Evolutionary conservation across 2,797 vertebrate species (phyloP).

Genomic region (Phyllotis vaccarum): DNA sequence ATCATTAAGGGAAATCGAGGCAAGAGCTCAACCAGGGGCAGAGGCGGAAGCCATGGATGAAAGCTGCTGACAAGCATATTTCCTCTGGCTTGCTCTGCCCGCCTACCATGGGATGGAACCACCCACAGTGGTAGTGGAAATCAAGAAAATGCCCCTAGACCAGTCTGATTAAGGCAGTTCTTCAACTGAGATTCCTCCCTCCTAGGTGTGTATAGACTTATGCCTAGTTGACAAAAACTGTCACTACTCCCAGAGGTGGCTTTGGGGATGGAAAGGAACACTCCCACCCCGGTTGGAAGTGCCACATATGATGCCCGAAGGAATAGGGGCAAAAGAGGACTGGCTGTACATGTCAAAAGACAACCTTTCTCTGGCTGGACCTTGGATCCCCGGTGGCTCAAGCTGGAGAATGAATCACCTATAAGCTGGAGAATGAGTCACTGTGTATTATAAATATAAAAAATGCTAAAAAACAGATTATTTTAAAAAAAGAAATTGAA

Average conservation of each 20-base stretch:
- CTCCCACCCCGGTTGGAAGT: background rate
- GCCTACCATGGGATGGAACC: background rate
- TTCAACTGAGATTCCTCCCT: background rate
- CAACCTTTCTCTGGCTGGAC: background rate
- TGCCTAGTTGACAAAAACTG: background rate
- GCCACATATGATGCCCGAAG: too few relatives aligned
- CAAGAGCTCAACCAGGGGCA: background rate
- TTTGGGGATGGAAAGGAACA: background rate
- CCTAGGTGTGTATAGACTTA: background rate
- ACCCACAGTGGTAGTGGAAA: too few relatives aligned
- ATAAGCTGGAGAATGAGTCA: background rate
- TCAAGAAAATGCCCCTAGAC: background rate
- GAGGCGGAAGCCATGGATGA: too few relatives aligned
- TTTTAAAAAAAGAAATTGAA: background rate
- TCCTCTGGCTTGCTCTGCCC: background rate
- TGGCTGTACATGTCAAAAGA: background rate
- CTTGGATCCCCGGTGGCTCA: background rate
- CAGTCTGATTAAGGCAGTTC: background rate
- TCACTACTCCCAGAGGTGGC: background rate
- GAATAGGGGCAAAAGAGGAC: rapidly evolving
- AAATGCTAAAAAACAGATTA: background rate
- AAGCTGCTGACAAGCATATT: background rate
- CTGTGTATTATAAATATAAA: background rate
- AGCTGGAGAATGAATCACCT: background rate
- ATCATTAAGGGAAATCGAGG: background rate